Evolutionary conservation across 2,888 invertebrate species (phyloP).

Genomic region (Andrena camellia): DNA sequence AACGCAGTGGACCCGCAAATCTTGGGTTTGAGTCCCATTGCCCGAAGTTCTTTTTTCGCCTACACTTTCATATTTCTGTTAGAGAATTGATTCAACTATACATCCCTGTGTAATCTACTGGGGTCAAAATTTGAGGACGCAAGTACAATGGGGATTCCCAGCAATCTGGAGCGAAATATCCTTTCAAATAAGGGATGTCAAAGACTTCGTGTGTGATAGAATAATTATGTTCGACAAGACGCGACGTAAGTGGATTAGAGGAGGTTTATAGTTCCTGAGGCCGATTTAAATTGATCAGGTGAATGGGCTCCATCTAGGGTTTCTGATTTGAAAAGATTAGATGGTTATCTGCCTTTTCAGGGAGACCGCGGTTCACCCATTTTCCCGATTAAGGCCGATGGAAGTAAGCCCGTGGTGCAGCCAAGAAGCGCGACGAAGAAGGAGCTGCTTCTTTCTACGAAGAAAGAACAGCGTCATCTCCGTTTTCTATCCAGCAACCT

Average conservation of each 20-base stretch:
- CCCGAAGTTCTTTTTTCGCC: too few species aligned
- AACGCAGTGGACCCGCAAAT: too few species aligned
- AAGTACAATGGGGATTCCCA: too few species aligned
- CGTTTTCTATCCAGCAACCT: conserved; percentile 30
- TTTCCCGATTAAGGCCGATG: conserved; percentile 75
- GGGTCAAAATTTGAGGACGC: too few species aligned
- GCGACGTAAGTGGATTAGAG: conserved; percentile 53
- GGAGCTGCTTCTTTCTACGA: conserved; percentile 47
- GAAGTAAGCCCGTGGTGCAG: conserved; percentile 62
- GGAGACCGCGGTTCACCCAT: conserved; percentile 66
- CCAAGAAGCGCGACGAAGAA: conserved; percentile 53
- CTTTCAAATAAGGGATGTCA: not conserved
- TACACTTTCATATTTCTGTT: too few species aligned
- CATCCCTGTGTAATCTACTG: too few species aligned
- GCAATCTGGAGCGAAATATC: conserved; percentile 7
- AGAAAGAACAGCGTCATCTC: conserved; percentile 31
- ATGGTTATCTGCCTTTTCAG: conserved; percentile 64
- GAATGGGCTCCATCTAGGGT: conserved; percentile 61
- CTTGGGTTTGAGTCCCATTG: too few species aligned
- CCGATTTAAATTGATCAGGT: conserved; percentile 58
- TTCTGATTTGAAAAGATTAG: conserved; percentile 71
- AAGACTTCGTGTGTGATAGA: not conserved
- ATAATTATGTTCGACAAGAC: conserved; percentile 37
- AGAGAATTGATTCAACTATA: too few species aligned
- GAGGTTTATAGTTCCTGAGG: conserved; percentile 12